Base-by-base conservation (phyloP, 2,888 invertebrate genomes). In the Drosophila barbarae region DNA sequence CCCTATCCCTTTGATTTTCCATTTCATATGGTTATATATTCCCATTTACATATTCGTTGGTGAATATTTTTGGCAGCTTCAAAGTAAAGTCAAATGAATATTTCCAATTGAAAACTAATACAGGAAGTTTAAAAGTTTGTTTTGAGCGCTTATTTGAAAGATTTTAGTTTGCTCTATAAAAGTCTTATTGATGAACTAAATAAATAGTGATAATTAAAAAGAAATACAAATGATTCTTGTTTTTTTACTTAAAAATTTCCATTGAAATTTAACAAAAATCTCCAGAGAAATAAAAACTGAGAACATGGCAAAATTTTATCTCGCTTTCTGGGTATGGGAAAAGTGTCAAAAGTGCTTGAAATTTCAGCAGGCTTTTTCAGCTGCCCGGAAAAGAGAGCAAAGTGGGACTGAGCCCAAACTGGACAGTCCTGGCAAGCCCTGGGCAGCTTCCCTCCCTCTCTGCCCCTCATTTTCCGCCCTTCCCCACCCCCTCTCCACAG, bases 271-370 rank as follows among this genome's bases (percentile, higher is more conserved):
- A 8, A 23, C 3, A 0, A 15, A 42, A 35, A 35, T 55, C 54
- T 2, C 52, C 12, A 18, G 18, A 54, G 10, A 32, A 23, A 28
- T 8, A 0, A 8, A 0, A 39, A 12, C 21, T n/a, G 10, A 18
- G 44, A 63, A 46, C 13, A 6, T 7, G 5, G 1, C 1, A 36
- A 32, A 18, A 36, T 18, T 9, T 10, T 71, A 12, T 44, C 34
- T 64, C 36, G 34, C 18, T 56, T 26, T 32, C 23, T 58, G 41
- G 55, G 59, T 49, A 53, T 34, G 55, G 55, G 38, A 72, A 85
- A 74, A 79, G 85, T 79, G 79, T 79, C 86, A 85, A 84, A 79
- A 85, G 82, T 85, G 73, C 79, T 79, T 85, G 79, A 79, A 79
- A 77, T 79, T 79, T 81, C 68, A 84, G 82, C 82, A 81, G 82